These are phyloP conservation scores for Caenorhabditis briggsae DNA, from an alignment of 1,140 invertebrate species.

Conservation along the genomic window DNA sequence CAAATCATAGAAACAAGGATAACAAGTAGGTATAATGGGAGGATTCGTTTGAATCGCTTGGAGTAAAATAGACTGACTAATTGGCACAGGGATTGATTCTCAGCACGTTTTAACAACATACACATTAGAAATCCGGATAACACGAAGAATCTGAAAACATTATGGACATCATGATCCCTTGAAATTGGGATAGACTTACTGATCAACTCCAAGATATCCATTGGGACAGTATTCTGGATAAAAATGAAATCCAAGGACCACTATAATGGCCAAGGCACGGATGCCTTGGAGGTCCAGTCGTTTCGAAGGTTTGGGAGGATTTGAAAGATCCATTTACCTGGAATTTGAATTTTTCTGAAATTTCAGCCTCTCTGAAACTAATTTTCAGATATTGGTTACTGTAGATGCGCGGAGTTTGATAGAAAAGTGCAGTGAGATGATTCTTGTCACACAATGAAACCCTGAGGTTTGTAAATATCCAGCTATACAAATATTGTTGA, in stretches of 20 bases:
- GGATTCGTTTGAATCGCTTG: neutral
- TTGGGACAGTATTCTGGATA: neutral
- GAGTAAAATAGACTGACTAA: neutral
- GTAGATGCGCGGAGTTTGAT: too few species aligned
- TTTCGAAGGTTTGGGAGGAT: neutral
- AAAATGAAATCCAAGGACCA: neutral
- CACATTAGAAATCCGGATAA: slow-evolving; percentile 6
- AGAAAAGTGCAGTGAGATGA: too few species aligned
- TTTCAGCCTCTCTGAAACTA: too few species aligned
- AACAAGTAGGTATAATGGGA: neutral
- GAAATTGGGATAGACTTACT: neutral
- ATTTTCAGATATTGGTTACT: too few species aligned
- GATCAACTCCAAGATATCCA: slow-evolving; percentile 18
- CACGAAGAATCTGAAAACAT: neutral
- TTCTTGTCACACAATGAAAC: too few species aligned
- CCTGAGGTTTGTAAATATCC: too few species aligned
- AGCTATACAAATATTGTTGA: too few species aligned
- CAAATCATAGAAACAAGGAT: neutral
- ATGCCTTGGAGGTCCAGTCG: neutral
- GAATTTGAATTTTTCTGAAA: too few species aligned
- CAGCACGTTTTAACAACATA: neutral
- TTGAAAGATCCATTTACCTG: neutral
- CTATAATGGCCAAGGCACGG: neutral
- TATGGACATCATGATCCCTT: neutral
- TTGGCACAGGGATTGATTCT: neutral